Evolutionary conservation across 2,797 vertebrate genomes (phyloP), one percentile per base, ranked within the genome.

Genomic region (Malurus leucopterus): DNA sequence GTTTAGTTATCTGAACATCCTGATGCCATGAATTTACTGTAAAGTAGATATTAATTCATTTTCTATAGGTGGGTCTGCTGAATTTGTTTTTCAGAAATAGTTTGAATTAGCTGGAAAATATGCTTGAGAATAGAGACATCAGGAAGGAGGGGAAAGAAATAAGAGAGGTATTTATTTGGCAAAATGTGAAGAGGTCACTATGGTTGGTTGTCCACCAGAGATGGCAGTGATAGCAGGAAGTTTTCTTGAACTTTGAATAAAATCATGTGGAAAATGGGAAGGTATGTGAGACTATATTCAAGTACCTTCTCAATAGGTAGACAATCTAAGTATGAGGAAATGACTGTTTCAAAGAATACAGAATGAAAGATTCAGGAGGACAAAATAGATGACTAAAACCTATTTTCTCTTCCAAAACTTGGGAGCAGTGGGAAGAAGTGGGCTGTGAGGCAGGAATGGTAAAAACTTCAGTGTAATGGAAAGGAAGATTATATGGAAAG

Each of bases 1-100:
- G 7, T 63, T 78, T 5, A 43, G 4, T 36, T 65, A 32, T 15
- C 15, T n/a, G 14, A 62, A 55, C 34, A 22, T 30, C 17, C 43
- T 2, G 1, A 17, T 59, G 27, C 30, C 0, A 0, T 23, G 18
- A 27, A 20, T 40, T 64, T 40, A 6, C 14, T 29, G 8, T 40
- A 13, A 49, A 69, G 34, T 20, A 64, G 30, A 4, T 22, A 2
- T 1, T 0, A 6, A 5, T 5, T 79, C 1, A 1, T 34, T 57
- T 84, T 71, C 40, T 58, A 0, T n/a, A 27, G 15, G 5, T 36
- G 21, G 55, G 12, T 43, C 26, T 55, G 23, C 13, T 70, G 29
- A 17, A 27, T 47, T 61, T 63, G 15, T 2, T 26, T 43, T 68
- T 69, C 34, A 85, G 34, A 86, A 71, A 23, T 4, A 32, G 10